Evolutionary conservation across 2,113 vertebrate genomes (phyloP).

Genomic region (Lagopus muta): DNA sequence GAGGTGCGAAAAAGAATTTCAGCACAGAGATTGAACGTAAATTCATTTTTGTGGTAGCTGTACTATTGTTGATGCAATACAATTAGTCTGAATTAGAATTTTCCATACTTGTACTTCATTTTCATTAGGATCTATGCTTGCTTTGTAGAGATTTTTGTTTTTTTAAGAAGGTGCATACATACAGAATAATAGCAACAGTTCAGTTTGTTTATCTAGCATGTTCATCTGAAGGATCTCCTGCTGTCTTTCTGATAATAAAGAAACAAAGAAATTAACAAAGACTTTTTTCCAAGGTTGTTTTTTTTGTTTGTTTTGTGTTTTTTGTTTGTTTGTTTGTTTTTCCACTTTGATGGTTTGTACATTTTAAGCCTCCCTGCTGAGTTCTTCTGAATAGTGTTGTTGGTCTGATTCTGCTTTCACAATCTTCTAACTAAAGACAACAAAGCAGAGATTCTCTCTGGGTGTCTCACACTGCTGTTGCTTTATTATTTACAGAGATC

Average conservation of each 20-base stretch:
- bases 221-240: not conserved
- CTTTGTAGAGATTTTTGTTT: not conserved
- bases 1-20: not conserved
- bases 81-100: not conserved
- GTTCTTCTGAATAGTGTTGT: not conserved
- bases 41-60: not conserved
- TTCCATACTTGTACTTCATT: not conserved
- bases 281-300: not conserved
- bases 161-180: not conserved
- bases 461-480: not conserved
- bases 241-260: not conserved
- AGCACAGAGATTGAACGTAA: not conserved
- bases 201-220: not conserved
- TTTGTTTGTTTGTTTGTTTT: not conserved
- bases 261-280: not conserved
- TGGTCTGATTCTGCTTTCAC: not conserved
- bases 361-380: not conserved
- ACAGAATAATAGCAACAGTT: not conserved
- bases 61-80: not conserved
- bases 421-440: not conserved
- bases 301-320: not conserved
- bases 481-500: not conserved
- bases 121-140: constrained; percentile 13
- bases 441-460: not conserved
- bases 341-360: not conserved